These are phyloP conservation scores for Lasioglossum pauxillum DNA, from an alignment of 2,888 invertebrate species.

Conservation along the genomic window DNA sequence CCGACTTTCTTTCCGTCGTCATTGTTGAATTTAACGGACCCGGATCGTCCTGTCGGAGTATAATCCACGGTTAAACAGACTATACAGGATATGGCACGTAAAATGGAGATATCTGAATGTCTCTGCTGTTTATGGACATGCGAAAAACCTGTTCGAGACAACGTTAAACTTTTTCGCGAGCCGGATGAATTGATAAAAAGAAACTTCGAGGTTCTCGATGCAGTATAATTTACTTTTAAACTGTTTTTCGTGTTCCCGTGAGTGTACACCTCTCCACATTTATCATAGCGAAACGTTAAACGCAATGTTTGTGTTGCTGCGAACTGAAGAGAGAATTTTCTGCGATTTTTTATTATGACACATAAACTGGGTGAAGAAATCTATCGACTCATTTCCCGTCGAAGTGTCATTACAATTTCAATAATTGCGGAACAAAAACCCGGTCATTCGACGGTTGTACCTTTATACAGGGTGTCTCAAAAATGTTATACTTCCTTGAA, in stretches of 20 bases:
- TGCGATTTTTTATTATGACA: not conserved
- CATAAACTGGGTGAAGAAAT: not conserved
- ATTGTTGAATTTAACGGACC: not conserved
- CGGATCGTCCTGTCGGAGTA: not conserved
- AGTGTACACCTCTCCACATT: not conserved
- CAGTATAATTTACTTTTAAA: not conserved
- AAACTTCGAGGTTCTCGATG: not conserved
- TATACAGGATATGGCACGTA: not conserved
- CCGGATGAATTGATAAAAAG: not conserved
- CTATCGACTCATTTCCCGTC: not conserved
- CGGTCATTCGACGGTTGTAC: not conserved
- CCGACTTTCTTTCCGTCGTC: not conserved
- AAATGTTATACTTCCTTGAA: not conserved
- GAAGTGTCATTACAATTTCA: not conserved
- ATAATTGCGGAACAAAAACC: not conserved
- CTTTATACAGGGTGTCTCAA: not conserved
- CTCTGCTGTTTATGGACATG: not conserved
- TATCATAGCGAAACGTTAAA: not conserved
- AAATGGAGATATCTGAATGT: not conserved
- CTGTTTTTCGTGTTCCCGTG: not conserved
- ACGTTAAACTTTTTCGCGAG: conserved; percentile 1
- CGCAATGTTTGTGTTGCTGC: not conserved
- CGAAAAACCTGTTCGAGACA: conserved; percentile 2
- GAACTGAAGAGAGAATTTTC: not conserved
- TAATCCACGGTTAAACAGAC: not conserved